Conservation (phyloP, 2,888 invertebrate species). For the Gymnocheta viridis region DNA sequence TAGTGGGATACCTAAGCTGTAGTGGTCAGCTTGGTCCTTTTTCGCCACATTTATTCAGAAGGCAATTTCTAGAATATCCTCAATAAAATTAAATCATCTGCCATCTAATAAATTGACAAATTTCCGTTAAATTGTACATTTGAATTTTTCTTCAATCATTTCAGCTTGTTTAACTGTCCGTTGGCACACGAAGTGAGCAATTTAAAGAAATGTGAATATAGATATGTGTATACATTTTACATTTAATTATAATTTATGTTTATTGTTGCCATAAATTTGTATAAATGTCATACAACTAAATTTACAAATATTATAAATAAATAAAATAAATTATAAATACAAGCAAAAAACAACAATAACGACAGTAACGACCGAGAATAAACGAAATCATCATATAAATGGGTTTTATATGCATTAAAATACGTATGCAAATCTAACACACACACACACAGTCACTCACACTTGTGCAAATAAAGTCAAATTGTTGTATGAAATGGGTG, state of each 20-base stretch:
- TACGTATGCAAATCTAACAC: background rate
- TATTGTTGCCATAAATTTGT: slow-evolving; percentile 69
- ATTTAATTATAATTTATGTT: slow-evolving; percentile 70
- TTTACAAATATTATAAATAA: slow-evolving; percentile 61
- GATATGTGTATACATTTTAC: slow-evolving; percentile 44
- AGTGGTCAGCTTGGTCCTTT: no score
- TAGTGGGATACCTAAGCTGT: no score
- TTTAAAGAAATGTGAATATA: slow-evolving; percentile 5
- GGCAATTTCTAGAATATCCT: no score
- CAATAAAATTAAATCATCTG: no score
- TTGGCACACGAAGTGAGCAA: background rate
- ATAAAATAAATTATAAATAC: slow-evolving; percentile 52
- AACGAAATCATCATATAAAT: slow-evolving; percentile 53
- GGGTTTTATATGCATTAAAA: slow-evolving; percentile 51
- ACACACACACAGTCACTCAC: background rate
- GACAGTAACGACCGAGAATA: slow-evolving; percentile 25
- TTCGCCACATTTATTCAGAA: background rate
- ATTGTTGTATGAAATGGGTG: background rate
- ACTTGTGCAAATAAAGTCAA: background rate
- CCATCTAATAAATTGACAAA: slow-evolving; percentile 53
- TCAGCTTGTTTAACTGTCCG: background rate
- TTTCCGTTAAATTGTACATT: slow-evolving; percentile 45
- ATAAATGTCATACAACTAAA: slow-evolving; percentile 64
- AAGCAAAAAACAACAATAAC: slow-evolving; percentile 8
- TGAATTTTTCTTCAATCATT: background rate